Evolutionary conservation across 2,888 invertebrate genomes (phyloP).

Genomic region (Erebia ligea): DNA sequence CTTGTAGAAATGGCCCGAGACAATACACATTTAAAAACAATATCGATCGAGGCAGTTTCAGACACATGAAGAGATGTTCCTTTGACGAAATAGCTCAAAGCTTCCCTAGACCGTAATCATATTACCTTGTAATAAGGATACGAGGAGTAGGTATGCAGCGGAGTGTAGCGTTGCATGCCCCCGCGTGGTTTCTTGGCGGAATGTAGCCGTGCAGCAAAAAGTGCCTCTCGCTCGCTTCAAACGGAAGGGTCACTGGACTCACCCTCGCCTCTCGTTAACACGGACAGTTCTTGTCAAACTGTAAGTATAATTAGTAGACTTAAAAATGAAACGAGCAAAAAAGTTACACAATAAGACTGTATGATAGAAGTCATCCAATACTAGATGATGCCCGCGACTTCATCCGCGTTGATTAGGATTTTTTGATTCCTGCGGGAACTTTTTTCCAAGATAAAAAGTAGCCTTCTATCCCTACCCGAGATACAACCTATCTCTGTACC

Average conservation of each 20-base stretch:
- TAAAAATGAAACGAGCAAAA: neutral
- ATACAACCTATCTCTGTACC: no score
- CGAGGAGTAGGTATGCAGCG: constrained; percentile 22
- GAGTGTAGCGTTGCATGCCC: constrained; percentile 48
- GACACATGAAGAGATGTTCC: constrained; percentile 2
- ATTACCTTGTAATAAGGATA: constrained; percentile 24
- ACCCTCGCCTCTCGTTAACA: constrained; percentile 65
- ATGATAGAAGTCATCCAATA: no score
- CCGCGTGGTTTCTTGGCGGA: constrained; percentile 65
- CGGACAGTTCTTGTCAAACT: constrained; percentile 51
- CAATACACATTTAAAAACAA: no score
- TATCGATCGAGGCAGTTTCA: no score
- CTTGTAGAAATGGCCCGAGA: no score
- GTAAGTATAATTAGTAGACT: constrained; percentile 10
- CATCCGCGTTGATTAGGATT: no score
- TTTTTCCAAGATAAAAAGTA: no score
- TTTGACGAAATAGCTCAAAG: constrained; percentile 10
- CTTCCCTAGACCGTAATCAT: constrained; percentile 21
- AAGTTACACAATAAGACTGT: neutral
- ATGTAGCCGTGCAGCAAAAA: constrained; percentile 74
- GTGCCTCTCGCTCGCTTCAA: constrained; percentile 65
- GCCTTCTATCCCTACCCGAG: no score
- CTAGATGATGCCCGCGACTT: no score
- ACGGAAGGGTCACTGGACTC: constrained; percentile 69
- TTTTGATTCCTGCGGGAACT: no score